Evolutionary conservation across 2,113 vertebrate genomes (phyloP).

Genomic region (Potamarius usumacintae): DNA sequence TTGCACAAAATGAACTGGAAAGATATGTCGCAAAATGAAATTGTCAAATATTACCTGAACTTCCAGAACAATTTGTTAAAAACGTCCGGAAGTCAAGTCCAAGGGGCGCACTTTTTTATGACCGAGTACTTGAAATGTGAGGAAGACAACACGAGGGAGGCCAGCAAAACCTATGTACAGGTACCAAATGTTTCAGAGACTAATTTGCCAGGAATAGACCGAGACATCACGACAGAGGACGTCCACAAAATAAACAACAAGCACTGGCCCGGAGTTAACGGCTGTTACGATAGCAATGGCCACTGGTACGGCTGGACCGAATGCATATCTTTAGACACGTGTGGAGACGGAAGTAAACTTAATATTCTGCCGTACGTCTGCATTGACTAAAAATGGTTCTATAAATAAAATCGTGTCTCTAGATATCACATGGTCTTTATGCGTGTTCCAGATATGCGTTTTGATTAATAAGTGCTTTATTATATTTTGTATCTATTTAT

Average conservation of each 20-base stretch:
- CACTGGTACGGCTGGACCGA: conserved; percentile 97
- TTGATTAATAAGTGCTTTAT: conserved; percentile 68
- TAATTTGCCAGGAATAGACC: conserved; percentile 81
- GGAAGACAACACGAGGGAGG: conserved; percentile 75
- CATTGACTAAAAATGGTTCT: conserved; percentile 79
- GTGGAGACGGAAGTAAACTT: conserved; percentile 85
- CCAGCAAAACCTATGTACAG: conserved; percentile 78
- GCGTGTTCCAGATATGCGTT: not conserved
- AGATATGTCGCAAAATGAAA: conserved; percentile 87
- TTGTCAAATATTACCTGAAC: conserved; percentile 91
- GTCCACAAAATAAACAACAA: conserved; percentile 79
- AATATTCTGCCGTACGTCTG: conserved; percentile 95
- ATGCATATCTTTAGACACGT: conserved; percentile 89
- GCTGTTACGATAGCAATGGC: conserved; percentile 89
- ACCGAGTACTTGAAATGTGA: conserved; percentile 86
- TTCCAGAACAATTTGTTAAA: conserved; percentile 89
- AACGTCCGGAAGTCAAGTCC: conserved; percentile 80
- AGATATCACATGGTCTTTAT: not conserved
- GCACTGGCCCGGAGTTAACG: conserved; percentile 91
- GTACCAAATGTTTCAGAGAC: conserved; percentile 71
- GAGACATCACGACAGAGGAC: conserved; percentile 79
- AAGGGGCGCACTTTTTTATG: conserved; percentile 84
- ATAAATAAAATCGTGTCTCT: not conserved
- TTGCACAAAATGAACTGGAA: conserved; percentile 94
- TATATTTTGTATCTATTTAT: conserved; percentile 73